Percentiles rank a stretch among this genome's conserved stretches.
phyloP scores from a whole-genome alignment of 2,888 invertebrate species.

The Galerucella nymphaeae region DNA sequence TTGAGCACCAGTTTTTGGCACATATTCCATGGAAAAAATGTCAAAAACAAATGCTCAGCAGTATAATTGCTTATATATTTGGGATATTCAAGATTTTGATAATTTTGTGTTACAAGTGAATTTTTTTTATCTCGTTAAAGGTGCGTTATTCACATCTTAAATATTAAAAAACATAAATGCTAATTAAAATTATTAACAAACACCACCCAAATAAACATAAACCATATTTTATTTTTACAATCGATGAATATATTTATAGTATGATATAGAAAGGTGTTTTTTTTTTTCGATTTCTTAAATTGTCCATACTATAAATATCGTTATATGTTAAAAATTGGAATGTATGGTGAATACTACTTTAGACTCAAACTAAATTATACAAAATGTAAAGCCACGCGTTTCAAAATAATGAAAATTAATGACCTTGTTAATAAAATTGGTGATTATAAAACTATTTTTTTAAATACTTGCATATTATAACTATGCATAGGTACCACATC shows the following conservation, averaged over 20 bases:
- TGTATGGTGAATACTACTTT: slow-evolving; percentile 24
- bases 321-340: slow-evolving; percentile 8
- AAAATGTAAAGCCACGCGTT: slow-evolving; percentile 13
- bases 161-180: background rate
- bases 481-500: slow-evolving; percentile 42
- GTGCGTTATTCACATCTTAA: background rate
- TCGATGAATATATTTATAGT: background rate
- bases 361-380: slow-evolving; percentile 25
- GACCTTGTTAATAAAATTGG: slow-evolving; percentile 34
- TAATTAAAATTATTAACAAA: background rate
- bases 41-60: too few species aligned
- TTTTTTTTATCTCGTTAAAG: too few species aligned
- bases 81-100: too few species aligned
- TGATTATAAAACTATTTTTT: slow-evolving; percentile 42
- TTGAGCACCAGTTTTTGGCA: too few species aligned
- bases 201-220: background rate
- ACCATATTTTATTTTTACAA: background rate
- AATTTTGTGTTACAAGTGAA: too few species aligned
- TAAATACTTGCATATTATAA: slow-evolving; percentile 41
- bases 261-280: background rate
- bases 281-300: too few species aligned
- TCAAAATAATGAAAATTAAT: slow-evolving; percentile 30
- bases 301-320: background rate
- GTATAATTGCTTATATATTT: too few species aligned
- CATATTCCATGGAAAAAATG: too few species aligned